phyloP scores from a whole-genome alignment of 2,888 invertebrate species.

The Plebejus anna region DNA sequence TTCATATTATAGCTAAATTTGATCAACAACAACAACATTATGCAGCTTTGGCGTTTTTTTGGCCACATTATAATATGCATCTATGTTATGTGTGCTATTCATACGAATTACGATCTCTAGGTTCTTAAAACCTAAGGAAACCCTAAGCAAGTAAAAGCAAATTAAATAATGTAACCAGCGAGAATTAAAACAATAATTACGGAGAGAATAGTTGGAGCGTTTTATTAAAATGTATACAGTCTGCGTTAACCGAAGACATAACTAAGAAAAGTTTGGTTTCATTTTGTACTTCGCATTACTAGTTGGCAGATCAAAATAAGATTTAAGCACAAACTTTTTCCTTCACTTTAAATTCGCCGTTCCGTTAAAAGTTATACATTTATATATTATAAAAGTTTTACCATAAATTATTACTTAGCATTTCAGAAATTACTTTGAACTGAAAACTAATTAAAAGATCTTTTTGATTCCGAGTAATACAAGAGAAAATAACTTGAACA shows the following conservation, averaged over 20 bases:
- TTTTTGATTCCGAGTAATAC: constrained; percentile 9
- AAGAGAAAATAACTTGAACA: not conserved
- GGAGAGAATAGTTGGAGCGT: constrained; percentile 12
- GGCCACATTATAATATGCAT: too few species aligned
- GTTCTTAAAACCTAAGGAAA: not conserved
- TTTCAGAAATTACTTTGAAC: constrained; percentile 8
- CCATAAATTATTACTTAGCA: constrained; percentile 17
- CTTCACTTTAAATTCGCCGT: constrained; percentile 18
- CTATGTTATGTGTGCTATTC: too few species aligned
- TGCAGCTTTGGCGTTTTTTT: too few species aligned
- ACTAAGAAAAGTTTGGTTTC: constrained; percentile 29
- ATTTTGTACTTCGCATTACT: constrained; percentile 29
- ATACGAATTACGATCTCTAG: too few species aligned
- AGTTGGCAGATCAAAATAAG: constrained; percentile 29
- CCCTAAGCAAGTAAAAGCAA: not conserved
- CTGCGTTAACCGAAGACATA: constrained; percentile 22
- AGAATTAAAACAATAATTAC: constrained; percentile 18
- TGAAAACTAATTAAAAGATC: constrained; percentile 8
- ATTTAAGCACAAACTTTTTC: constrained; percentile 21
- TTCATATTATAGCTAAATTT: too few species aligned
- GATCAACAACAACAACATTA: too few species aligned
- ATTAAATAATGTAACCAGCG: not conserved
- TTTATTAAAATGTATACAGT: constrained; percentile 27
- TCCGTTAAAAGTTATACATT: constrained; percentile 4
- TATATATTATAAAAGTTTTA: constrained; percentile 16